A percentile compares a stretch with the other conserved stretches of the same genome.
Conservation (phyloP, 2,797 vertebrate genomes). For the Rhinophrynus dorsalis region DNA sequence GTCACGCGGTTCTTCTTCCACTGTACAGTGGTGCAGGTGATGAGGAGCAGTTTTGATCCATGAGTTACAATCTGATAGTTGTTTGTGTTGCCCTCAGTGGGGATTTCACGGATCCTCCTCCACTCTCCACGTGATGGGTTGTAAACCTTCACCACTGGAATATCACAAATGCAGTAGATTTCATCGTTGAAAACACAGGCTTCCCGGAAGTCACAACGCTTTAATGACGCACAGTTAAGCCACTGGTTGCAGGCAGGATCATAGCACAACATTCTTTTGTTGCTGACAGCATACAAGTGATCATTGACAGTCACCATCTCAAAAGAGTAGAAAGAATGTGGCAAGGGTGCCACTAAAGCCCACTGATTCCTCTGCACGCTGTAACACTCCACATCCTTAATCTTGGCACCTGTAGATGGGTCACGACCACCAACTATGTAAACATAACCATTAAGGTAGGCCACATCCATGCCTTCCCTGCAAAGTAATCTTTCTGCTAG, state of each 20-base stretch:
- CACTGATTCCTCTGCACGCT: conserved; percentile 86
- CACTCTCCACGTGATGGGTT: conserved; percentile 81
- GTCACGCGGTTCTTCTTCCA: conserved; percentile 85
- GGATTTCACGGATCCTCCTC: conserved; percentile 79
- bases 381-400: conserved; percentile 87
- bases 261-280: conserved; percentile 82
- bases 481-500: conserved; percentile 78
- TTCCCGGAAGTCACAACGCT: conserved; percentile 82
- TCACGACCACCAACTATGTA: conserved; percentile 83
- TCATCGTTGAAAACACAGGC: conserved; percentile 85
- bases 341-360: conserved; percentile 79
- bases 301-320: conserved; percentile 82
- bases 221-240: conserved; percentile 82
- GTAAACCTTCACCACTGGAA: conserved; percentile 84
- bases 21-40: conserved; percentile 79
- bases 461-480: conserved; percentile 81
- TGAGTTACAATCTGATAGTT: conserved; percentile 85
- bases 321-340: conserved; percentile 83
- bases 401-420: conserved; percentile 72
- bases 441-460: conserved; percentile 82
- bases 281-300: conserved; percentile 83
- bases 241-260: conserved; percentile 82
- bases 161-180: conserved; percentile 84
- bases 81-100: conserved; percentile 78
- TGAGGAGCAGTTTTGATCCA: conserved; percentile 76